Evolutionary conservation across 2,797 vertebrate genomes (phyloP), one percentile per base, ranked within the genome.

Genomic region (Mus minutoides): DNA sequence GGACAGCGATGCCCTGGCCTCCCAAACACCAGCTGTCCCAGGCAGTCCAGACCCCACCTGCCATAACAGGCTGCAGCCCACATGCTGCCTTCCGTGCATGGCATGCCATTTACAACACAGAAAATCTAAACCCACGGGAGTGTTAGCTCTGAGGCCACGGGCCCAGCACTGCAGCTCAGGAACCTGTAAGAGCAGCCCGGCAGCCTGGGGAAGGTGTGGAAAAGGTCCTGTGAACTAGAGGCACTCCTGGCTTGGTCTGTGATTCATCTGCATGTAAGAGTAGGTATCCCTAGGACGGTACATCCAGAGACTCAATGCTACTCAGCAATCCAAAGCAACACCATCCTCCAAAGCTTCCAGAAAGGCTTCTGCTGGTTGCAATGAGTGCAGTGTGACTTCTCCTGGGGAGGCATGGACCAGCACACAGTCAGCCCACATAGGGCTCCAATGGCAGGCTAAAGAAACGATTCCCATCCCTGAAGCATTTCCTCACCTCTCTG

Each of bases 31-130:
- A 95, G 85, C 96, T 96, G 92, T 54, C 62, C 56, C 0, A 0
- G 0, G 4, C 17, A 6, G 58, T 17, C 76, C 78, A 79, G 49
- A 52, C 56, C 49, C 90, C 95, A 96, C 77, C 96, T 94, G 94
- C 82, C 49, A 46, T 31, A 16, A 26, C 31, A 77, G 91, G 54
- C 84, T 37, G 34, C 2, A 2, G 87, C 43, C 90, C 86, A 69
- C 67, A 91, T 0, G 0, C 85, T 3, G 43, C 90, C 31, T 56
- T 67, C n/a, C 29, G 17, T 0, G 0, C 62, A n/a, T 3, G 46
- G 78, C 3, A 52, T 34, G 56, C 26, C 83, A n/a, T 86, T 79
- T 52, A 8, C 0, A 10, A 9, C 54, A 77, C n/a, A 83, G 82
- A 86, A 46, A 91, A 67, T 60, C 86, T 69, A 75, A 31, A 6